Conservation (phyloP, 2,113 vertebrate genomes). For the Microtus pennsylvanicus region DNA sequence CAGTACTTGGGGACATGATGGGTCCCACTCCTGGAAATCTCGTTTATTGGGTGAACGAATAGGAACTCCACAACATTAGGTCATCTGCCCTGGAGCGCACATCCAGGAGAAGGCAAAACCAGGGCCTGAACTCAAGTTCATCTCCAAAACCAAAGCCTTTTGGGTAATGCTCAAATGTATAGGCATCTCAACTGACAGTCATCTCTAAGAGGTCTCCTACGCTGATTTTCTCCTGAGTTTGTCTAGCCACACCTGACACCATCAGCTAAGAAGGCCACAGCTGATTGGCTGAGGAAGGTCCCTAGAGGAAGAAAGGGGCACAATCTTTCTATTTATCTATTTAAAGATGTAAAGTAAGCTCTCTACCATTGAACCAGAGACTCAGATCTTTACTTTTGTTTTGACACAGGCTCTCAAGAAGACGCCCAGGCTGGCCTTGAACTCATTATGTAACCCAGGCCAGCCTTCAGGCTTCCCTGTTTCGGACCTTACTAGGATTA, state of each 20-base stretch:
- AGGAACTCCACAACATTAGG: neutral
- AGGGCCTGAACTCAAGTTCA: neutral
- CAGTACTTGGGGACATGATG: fast-evolving
- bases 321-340: neutral
- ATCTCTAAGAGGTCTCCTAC: neutral
- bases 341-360: neutral
- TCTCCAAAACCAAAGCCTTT: neutral
- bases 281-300: neutral
- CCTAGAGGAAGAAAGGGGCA: neutral
- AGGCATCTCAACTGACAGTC: neutral
- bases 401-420: neutral
- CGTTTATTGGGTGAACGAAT: neutral
- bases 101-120: neutral
- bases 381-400: neutral
- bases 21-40: neutral
- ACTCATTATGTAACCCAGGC: neutral
- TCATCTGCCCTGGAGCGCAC: neutral
- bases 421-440: neutral
- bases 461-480: neutral
- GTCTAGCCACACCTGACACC: neutral
- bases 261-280: neutral
- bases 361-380: neutral
- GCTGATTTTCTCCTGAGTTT: neutral
- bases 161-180: neutral
- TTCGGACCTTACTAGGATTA: neutral